Evolutionary conservation across 2,797 vertebrate species (phyloP).

Genomic region (Pyrocephalus nanus): DNA sequence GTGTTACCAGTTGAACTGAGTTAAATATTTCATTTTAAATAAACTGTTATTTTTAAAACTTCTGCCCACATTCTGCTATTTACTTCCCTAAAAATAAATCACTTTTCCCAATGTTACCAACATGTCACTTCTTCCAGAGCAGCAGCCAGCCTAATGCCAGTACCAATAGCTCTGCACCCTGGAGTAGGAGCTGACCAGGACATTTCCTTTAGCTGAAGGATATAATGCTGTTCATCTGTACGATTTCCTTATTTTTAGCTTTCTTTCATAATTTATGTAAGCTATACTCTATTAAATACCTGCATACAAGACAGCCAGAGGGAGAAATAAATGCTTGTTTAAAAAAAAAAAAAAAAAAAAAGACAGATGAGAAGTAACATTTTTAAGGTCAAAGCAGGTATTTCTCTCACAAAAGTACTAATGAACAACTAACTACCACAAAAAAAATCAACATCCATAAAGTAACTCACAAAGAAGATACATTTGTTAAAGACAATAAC

Average conservation of each 20-base stretch:
- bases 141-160: not conserved
- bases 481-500: not conserved
- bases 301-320: not conserved
- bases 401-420: not conserved
- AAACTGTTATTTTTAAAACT: not conserved
- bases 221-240: not conserved
- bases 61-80: not conserved
- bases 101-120: not conserved
- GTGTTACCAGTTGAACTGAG: not conserved
- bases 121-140: not conserved
- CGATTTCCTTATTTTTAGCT: not conserved
- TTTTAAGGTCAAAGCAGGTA: not conserved
- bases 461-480: not conserved
- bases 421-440: not conserved
- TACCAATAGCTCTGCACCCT: not conserved
- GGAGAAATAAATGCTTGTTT: not conserved
- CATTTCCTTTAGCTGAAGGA: not conserved
- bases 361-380: not conserved
- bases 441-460: not conserved
- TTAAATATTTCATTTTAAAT: not conserved
- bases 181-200: not conserved
- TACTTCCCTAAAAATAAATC: not conserved
- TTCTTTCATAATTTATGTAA: not conserved
- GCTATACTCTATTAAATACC: not conserved
- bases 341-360: not conserved